Evolutionary conservation across 2,113 vertebrate species (phyloP).

Genomic region (Cyprichromis sp.): DNA sequence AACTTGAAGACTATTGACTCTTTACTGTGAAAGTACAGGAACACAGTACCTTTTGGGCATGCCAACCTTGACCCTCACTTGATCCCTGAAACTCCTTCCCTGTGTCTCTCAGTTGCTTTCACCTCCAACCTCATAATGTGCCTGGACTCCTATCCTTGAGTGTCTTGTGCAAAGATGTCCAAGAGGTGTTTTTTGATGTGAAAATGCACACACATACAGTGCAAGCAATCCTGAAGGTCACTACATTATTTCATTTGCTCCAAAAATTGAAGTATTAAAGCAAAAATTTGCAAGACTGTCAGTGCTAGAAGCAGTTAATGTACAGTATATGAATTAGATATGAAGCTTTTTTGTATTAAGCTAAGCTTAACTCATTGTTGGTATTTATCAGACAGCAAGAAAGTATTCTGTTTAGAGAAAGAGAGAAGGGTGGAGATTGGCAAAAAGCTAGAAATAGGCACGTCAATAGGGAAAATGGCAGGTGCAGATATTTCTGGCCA

Average conservation of each 20-base stretch:
- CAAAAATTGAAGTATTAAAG: background rate
- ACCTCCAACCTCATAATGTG: background rate
- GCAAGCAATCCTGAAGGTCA: background rate
- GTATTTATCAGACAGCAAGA: background rate
- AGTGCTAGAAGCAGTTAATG: background rate
- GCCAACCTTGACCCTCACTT: background rate
- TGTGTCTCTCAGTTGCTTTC: background rate
- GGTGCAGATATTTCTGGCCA: constrained; percentile 19
- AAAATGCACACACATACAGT: background rate
- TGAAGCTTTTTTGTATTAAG: background rate
- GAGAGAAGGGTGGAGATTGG: background rate
- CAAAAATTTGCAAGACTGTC: background rate
- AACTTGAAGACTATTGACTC: background rate
- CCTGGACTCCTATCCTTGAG: background rate
- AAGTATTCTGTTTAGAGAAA: background rate
- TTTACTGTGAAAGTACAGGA: background rate
- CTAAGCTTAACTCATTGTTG: background rate
- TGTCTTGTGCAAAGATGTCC: background rate
- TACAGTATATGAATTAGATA: background rate
- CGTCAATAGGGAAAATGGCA: background rate
- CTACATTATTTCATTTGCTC: background rate
- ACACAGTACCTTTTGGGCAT: background rate
- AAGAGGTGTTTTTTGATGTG: background rate
- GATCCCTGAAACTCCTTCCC: background rate
- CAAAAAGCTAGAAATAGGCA: background rate